phyloP scores from a whole-genome alignment of 1,140 invertebrate species.

The Dolichoris vasculosae region DNA sequence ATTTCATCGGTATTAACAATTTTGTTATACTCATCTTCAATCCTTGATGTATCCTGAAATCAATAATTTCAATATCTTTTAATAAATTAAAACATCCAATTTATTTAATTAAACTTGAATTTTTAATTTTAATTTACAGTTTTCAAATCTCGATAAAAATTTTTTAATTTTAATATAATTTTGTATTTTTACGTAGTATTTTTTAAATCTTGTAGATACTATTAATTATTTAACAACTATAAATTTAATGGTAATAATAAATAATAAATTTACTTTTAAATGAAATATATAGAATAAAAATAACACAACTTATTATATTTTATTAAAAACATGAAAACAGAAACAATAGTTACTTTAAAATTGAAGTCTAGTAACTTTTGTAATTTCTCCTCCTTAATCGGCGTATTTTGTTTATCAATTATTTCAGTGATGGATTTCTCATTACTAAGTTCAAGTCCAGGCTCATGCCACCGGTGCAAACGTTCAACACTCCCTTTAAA shows the following conservation, averaged over 20 bases:
- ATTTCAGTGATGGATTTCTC: conserved; percentile 61
- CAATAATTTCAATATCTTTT: too few species aligned
- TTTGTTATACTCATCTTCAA: conserved; percentile 63
- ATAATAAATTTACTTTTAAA: too few species aligned
- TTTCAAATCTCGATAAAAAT: too few species aligned
- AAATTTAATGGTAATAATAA: too few species aligned
- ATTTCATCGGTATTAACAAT: conserved; percentile 55
- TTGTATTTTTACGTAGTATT: too few species aligned
- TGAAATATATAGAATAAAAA: background rate
- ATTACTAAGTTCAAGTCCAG: conserved; percentile 61
- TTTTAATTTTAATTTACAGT: too few species aligned
- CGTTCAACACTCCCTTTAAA: conserved; percentile 46
- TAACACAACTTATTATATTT: background rate
- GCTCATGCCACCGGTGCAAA: conserved; percentile 66
- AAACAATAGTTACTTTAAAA: conserved; percentile 26
- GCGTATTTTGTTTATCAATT: conserved; percentile 45
- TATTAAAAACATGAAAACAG: background rate
- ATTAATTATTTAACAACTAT: too few species aligned
- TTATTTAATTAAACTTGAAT: too few species aligned
- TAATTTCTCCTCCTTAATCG: conserved; percentile 56
- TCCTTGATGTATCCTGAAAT: conserved; percentile 39
- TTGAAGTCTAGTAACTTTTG: conserved; percentile 3
- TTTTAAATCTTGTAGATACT: too few species aligned
- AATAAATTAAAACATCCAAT: too few species aligned
- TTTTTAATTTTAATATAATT: too few species aligned